phyloP scores from a whole-genome alignment of 2,113 vertebrate species.

The Glaucidium brasilianum region DNA sequence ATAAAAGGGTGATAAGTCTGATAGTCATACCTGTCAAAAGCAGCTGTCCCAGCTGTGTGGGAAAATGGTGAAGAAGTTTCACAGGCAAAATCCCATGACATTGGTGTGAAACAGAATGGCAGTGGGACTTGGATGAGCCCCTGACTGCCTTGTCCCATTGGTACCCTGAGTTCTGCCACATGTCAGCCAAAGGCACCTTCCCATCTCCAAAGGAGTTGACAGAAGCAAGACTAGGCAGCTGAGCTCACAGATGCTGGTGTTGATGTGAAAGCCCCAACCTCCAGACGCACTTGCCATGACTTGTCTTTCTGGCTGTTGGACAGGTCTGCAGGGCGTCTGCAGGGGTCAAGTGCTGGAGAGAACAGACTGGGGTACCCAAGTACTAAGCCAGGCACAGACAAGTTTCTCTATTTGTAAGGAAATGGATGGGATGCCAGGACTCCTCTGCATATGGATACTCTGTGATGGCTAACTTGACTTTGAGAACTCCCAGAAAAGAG shows the following conservation, averaged over 20 bases:
- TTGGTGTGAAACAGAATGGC: not conserved
- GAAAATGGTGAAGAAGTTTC: not conserved
- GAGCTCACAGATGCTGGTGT: not conserved
- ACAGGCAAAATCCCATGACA: not conserved
- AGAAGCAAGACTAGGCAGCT: not conserved
- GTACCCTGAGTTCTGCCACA: not conserved
- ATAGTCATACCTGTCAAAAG: not conserved
- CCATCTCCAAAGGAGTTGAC: not conserved
- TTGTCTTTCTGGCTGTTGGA: not conserved
- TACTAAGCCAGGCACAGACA: not conserved
- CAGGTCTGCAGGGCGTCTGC: not conserved
- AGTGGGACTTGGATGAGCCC: not conserved
- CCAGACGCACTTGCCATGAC: not conserved
- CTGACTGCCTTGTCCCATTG: not conserved
- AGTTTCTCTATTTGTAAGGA: not conserved
- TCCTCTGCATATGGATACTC: not conserved
- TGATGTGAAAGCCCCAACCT: not conserved
- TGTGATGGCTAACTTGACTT: not conserved
- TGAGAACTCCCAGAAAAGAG: not conserved
- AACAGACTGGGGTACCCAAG: not conserved
- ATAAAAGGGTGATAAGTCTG: not conserved
- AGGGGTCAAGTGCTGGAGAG: not conserved
- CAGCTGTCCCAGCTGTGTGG: not conserved
- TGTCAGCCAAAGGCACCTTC: not conserved
- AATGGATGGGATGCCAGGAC: not conserved